These are phyloP conservation scores for Oreochromis spilurus DNA, from an alignment of 2,113 vertebrate species.

Conservation along the genomic window DNA sequence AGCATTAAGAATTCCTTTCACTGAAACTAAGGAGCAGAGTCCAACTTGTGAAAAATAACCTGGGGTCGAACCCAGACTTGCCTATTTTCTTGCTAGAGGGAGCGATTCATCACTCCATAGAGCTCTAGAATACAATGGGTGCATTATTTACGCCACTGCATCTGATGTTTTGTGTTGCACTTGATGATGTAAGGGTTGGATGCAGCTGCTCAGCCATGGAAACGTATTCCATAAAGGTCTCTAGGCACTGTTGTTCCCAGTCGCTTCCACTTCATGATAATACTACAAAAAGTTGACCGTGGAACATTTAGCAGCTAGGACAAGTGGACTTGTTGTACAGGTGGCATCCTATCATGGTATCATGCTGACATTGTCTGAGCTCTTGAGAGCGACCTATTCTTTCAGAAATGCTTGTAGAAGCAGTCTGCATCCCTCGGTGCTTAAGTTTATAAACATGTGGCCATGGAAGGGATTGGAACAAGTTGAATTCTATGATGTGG, in stretches of 20 bases:
- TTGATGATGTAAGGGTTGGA: neutral
- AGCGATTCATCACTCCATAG: neutral
- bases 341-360: neutral
- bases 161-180: neutral
- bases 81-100: neutral
- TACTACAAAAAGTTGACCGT: neutral
- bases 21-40: neutral
- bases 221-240: neutral
- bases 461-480: neutral
- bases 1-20: neutral
- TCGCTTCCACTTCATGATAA: neutral
- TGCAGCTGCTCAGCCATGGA: neutral
- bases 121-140: neutral
- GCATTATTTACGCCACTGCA: neutral
- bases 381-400: neutral
- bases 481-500: no score
- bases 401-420: neutral
- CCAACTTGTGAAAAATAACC: neutral
- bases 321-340: neutral
- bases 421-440: accelerated
- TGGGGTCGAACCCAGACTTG: neutral
- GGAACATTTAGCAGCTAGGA: neutral
- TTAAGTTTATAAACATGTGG: neutral
- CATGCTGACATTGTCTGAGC: neutral
- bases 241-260: neutral